phyloP scores from a whole-genome alignment of 2,797 vertebrate species.

The Neostethus bicornis region DNA sequence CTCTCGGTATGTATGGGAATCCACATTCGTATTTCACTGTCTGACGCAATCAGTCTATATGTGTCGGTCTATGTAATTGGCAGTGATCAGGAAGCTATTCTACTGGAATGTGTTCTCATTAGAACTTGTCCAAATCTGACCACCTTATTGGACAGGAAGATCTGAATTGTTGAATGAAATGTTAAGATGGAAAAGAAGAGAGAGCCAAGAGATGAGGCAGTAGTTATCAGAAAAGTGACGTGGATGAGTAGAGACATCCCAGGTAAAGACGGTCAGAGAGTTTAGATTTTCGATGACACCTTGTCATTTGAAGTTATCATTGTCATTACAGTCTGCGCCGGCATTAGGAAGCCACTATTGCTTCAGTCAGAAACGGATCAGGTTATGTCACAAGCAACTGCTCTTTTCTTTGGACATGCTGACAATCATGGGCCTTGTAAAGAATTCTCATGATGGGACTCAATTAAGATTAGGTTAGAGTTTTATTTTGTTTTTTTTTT shows the following conservation, averaged over 20 bases:
- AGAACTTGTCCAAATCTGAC: conserved; percentile 57
- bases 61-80: conserved; percentile 13
- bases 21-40: conserved; percentile 4
- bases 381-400: conserved; percentile 4
- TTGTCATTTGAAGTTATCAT: conserved; percentile 46
- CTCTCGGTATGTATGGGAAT: conserved; percentile 13
- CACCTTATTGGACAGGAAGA: conserved; percentile 42
- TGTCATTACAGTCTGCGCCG: conserved; percentile 41
- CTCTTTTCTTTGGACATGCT: not conserved
- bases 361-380: conserved; percentile 5
- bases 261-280: conserved; percentile 28
- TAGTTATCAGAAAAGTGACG: conserved; percentile 40
- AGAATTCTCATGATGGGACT: not conserved
- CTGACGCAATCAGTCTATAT: not conserved
- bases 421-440: conserved; percentile 3
- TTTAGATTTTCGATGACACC: conserved; percentile 30
- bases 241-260: conserved; percentile 46
- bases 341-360: conserved; percentile 17
- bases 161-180: conserved; percentile 30
- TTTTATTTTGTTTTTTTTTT: too few relatives aligned
- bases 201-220: conserved; percentile 15
- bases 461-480: too few relatives aligned
- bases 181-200: conserved; percentile 19
- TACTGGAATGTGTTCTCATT: conserved; percentile 70
- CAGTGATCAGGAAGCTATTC: conserved; percentile 55